Evolutionary conservation across 1,140 invertebrate species (phyloP), one percentile per base, ranked within the genome.

Genomic region (Proales similis): DNA sequence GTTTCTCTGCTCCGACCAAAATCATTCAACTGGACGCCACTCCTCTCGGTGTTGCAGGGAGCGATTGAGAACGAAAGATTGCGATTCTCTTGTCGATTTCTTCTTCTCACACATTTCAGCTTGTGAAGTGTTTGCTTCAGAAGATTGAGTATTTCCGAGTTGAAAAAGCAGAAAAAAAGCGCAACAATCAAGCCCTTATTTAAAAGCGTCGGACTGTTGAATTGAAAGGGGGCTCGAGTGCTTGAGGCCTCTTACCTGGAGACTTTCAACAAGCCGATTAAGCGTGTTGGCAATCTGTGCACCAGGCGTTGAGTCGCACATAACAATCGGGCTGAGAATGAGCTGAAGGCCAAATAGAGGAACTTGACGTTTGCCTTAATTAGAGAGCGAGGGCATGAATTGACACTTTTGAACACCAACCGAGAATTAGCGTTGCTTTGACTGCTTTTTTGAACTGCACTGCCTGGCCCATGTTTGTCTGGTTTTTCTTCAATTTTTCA

Each of bases 371-470:
- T n/a, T n/a, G n/a, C n/a, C n/a, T n/a, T n/a, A n/a, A n/a, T n/a
- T n/a, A n/a, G n/a, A n/a, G n/a, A n/a, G n/a, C n/a, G n/a, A n/a
- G n/a, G n/a, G n/a, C n/a, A n/a, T n/a, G n/a, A n/a, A n/a, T n/a
- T n/a, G n/a, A n/a, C n/a, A n/a, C n/a, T n/a, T n/a, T n/a, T n/a
- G n/a, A n/a, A n/a, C n/a, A n/a, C n/a, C n/a, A n/a, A n/a, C n/a
- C n/a, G n/a, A 57, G 22, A 39, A 57, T 57, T 26, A 57, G 20
- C 39, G 51, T 43, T 26, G 51, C 51, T 36, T 42, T 12, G 2
- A 57, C 51, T 36, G 51, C 51, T 57, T 57, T 57, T 43, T 30
- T 39, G 17, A 42, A 57, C 20, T 57, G 51, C 29, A 42, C 26
- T 11, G 33, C 36, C 12, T 57, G 36, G 12, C 20, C 45, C 5